A percentile compares a stretch with the other conserved stretches of the same genome.
These are phyloP conservation scores for Odontomachus brunneus DNA, from an alignment of 1,140 invertebrate species.

Conservation along the genomic window DNA sequence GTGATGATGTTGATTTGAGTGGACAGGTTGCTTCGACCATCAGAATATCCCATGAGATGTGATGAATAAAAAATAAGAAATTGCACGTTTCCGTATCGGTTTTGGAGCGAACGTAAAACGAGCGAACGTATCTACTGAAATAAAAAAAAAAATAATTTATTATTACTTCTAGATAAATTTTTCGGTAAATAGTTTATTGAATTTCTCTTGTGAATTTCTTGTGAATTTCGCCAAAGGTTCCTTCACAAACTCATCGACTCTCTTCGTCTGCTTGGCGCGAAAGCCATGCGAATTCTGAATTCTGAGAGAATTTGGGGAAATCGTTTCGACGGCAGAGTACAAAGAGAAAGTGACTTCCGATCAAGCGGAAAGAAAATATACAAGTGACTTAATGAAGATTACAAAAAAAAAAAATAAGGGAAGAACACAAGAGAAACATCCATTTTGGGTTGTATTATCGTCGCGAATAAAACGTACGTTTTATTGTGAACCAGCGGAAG, in stretches of 20 bases:
- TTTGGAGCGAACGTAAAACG: neutral
- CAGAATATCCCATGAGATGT: neutral
- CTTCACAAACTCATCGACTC: no score
- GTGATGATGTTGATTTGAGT: neutral
- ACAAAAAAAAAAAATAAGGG: neutral
- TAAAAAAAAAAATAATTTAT: no score
- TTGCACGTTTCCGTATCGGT: neutral
- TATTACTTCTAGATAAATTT: no score
- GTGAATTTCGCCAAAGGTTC: neutral
- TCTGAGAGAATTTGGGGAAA: neutral
- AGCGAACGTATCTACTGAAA: no score
- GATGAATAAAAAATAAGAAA: neutral
- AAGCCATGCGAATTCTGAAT: no score
- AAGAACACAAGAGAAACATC: neutral
- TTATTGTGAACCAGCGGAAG: constrained; percentile 54
- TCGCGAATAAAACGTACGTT: constrained; percentile 32
- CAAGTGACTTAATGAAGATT: constrained; percentile 20
- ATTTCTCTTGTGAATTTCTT: no score
- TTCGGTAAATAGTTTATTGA: no score
- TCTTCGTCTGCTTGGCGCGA: neutral
- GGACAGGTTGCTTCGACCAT: neutral
- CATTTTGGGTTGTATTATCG: constrained; percentile 33
- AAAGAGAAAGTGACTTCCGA: neutral
- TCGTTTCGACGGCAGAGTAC: neutral
- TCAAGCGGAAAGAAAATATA: constrained; percentile 1